phyloP scores from a whole-genome alignment of 2,113 vertebrate genomes.

The Papio anubis region DNA sequence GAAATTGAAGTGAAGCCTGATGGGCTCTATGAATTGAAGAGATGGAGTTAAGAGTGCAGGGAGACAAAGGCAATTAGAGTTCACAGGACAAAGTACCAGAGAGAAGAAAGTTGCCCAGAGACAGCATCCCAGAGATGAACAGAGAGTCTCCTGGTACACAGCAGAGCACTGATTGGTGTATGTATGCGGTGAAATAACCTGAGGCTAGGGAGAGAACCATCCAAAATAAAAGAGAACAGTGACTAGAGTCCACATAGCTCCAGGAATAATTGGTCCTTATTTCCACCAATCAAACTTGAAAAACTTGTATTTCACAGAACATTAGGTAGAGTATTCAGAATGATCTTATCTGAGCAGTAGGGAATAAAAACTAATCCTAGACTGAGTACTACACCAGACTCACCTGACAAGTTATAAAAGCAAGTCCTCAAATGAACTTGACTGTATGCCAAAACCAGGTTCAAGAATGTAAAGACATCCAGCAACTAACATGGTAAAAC shows the following conservation, averaged over 20 bases:
- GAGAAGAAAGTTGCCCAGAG: background rate
- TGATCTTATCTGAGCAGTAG: background rate
- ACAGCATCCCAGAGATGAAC: background rate
- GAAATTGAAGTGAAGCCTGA: background rate
- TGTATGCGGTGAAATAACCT: background rate
- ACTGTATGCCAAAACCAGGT: conserved; percentile 14
- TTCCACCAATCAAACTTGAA: background rate
- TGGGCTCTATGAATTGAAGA: background rate
- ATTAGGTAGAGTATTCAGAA: background rate
- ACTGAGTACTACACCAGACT: background rate
- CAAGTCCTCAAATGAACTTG: background rate
- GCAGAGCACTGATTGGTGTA: background rate
- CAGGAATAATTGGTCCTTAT: background rate
- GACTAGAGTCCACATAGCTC: background rate
- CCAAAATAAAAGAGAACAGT: background rate
- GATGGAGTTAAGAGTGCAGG: background rate
- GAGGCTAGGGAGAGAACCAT: background rate
- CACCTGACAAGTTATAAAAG: background rate
- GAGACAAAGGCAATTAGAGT: background rate
- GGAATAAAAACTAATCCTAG: background rate
- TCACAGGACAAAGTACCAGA: background rate
- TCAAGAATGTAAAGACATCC: conserved; percentile 7
- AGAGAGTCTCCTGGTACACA: background rate
- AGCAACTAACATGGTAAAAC: conserved; percentile 15
- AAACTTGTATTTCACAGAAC: background rate